Conservation (phyloP, 2,888 invertebrate genomes). For the Epistrophe grossulariae region DNA sequence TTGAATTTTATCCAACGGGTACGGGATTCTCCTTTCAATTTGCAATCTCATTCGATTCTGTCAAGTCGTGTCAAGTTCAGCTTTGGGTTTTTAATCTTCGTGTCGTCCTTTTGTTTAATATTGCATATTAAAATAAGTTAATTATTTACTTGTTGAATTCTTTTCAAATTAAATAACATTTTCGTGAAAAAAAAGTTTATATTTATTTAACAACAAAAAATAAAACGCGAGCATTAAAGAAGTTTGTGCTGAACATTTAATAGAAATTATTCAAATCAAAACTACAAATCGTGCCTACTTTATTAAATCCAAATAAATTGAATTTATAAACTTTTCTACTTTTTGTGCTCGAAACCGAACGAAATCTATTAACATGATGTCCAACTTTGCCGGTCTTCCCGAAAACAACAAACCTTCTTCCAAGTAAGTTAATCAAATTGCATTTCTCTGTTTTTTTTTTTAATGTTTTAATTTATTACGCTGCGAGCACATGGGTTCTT, state of each 20-base stretch:
- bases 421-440: constrained; percentile 84
- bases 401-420: constrained; percentile 87
- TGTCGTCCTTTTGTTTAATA: constrained; percentile 59
- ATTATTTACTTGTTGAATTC: constrained; percentile 34
- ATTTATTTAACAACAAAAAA: constrained; percentile 34
- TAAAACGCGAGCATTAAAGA: not conserved
- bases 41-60: constrained; percentile 53
- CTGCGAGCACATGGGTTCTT: constrained; percentile 17
- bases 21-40: constrained; percentile 55
- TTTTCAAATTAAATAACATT: not conserved
- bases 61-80: constrained; percentile 50
- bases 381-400: constrained; percentile 80
- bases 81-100: constrained; percentile 35
- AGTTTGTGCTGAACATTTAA: constrained; percentile 11
- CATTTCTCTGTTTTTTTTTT: constrained; percentile 23
- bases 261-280: constrained; percentile 11
- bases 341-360: constrained; percentile 41
- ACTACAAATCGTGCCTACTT: constrained; percentile 41
- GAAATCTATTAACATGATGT: constrained; percentile 78
- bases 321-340: not conserved
- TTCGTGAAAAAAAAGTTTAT: constrained; percentile 18
- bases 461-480: not conserved
- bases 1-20: constrained; percentile 63
- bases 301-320: constrained; percentile 40
- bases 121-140: constrained; percentile 27